A percentile compares a stretch with the other conserved stretches of the same genome.
Evolutionary conservation across 1,140 invertebrate species (phyloP).

Genomic region (Globodera rostochiensis): DNA sequence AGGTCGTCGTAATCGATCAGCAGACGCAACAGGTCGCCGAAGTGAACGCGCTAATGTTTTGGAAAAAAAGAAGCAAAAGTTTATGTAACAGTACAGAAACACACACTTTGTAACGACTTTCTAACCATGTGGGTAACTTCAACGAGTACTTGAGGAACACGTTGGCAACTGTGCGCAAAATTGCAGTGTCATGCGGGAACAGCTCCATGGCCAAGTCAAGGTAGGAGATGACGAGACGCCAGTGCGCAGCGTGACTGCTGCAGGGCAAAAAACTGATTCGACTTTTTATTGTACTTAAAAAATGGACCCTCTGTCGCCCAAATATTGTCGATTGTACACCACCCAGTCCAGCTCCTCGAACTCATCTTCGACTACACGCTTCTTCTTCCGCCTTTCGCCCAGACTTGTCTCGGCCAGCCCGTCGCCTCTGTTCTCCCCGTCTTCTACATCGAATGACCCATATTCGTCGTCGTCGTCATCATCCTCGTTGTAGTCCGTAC

Average conservation of each 20-base stretch:
- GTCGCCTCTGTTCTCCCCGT: neutral
- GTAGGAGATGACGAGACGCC: constrained; percentile 48
- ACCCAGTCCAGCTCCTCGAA: constrained; percentile 34
- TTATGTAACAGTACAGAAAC: neutral
- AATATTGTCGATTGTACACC: constrained; percentile 29
- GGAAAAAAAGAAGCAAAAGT: neutral
- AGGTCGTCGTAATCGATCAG: constrained; percentile 50
- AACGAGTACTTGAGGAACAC: constrained; percentile 35
- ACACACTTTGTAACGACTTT: constrained; percentile 33
- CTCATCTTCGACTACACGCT: constrained; percentile 20
- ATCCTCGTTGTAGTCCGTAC: constrained; percentile 5
- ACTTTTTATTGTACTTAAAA: constrained; percentile 12
- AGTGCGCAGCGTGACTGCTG: constrained; percentile 39
- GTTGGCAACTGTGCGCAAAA: constrained; percentile 43
- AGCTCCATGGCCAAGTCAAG: constrained; percentile 41
- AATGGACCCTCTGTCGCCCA: constrained; percentile 19
- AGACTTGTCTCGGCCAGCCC: neutral
- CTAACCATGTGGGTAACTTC: constrained; percentile 42
- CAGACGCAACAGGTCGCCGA: constrained; percentile 41
- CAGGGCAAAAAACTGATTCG: constrained; percentile 12
- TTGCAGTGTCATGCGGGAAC: constrained; percentile 34
- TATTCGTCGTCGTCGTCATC: neutral
- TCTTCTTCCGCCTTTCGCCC: neutral
- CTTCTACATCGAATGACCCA: neutral
- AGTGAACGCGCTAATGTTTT: constrained; percentile 39